Evolutionary conservation across 2,888 invertebrate species (phyloP), one percentile per base, ranked within the genome.

Genomic region (Campoletis raptor): DNA sequence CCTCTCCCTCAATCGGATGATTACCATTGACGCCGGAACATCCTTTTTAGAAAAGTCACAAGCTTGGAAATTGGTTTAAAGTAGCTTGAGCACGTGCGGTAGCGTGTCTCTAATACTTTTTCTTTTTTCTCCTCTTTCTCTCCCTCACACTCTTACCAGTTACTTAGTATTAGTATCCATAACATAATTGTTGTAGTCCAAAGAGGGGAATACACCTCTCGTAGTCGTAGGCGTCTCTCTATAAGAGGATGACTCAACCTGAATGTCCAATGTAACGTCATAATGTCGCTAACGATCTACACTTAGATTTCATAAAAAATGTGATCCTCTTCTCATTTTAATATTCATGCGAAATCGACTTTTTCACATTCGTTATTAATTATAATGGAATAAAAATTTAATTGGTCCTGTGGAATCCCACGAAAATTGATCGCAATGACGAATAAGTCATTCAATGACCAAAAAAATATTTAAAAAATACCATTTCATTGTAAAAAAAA

Each of bases 21-120:
- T 67, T 40, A 76, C 82, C 80, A 89, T 89, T 89, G 89, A 87
- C 90, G 61, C 74, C 82, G 88, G 80, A 88, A 91, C 91, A 90
- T 92, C 91, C 90, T 92, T 89, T 90, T 91, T 90, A 90, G 87
- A 85, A 87, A 87, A 77, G 64, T 72, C 66, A 57, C 82, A 77
- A 81, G 86, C 85, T 81, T 89, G 89, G 89, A 90, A 92, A 92
- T 92, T 92, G 90, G 87, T 85, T 88, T 90, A 90, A 91, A 92
- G 89, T 90, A 89, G 85, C 79, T 61, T 40, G 76, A 87, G 85
- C 88, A 88, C 88, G 88, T 88, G 88, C 84, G 81, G 57, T 30
- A 61, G 69, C 78, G 81, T 72, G 82, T 76, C 81, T 54, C 82
- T 77, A 21, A 54, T 21, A 21, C 86, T 88, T 73, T 79, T 86